A percentile compares a stretch with the other conserved stretches of the same genome.
These are phyloP conservation scores for Trididemnum miniatum DNA, from an alignment of 23 tunicate species.

Conservation along the genomic window DNA sequence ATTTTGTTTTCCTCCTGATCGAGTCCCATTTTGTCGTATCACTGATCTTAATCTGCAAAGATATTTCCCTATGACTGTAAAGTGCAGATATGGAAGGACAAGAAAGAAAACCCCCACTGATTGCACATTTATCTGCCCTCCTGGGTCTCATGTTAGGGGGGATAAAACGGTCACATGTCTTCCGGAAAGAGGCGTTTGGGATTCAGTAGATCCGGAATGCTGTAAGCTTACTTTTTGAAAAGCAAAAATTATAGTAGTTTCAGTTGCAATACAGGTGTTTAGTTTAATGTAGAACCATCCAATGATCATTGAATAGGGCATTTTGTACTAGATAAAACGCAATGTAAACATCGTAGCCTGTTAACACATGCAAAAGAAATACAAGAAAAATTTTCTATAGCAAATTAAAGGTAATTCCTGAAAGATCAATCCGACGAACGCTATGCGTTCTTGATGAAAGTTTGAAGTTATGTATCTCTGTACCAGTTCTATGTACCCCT, in stretches of 20 bases:
- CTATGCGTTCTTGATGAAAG: no score
- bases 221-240: slow-evolving; percentile 23
- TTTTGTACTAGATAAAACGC: background rate
- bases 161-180: slow-evolving; percentile 38
- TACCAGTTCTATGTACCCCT: no score
- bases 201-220: slow-evolving; percentile 33
- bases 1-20: background rate
- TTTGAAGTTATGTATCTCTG: no score
- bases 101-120: slow-evolving; percentile 41
- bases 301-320: background rate
- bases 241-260: no score
- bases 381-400: no score
- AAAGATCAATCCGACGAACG: no score
- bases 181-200: slow-evolving; percentile 37
- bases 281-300: background rate
- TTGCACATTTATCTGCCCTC: slow-evolving; percentile 55
- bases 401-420: no score
- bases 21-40: slow-evolving; percentile 46
- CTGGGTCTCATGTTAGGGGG: slow-evolving; percentile 40
- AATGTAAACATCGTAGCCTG: no score
- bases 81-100: slow-evolving; percentile 22
- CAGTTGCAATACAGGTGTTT: background rate
- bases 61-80: slow-evolving; percentile 24
- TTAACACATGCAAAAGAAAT: no score
- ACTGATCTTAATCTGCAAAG: slow-evolving; percentile 24